Base-by-base conservation (phyloP, 2,797 vertebrate species). In the Neomorphus geoffroyi region DNA sequence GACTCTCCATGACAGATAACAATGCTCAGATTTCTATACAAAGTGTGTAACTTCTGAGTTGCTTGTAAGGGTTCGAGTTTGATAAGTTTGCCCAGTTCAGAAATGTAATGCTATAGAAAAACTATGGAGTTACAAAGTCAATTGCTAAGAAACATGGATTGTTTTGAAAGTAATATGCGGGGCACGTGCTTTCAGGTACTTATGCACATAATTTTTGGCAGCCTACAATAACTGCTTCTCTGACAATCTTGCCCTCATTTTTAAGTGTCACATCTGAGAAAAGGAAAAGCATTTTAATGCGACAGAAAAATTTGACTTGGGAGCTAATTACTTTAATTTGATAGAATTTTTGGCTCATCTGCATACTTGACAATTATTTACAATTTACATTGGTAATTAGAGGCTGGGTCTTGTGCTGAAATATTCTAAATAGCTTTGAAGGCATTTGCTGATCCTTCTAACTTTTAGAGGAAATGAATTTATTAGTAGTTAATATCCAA, bases 321-420 rank as follows among this genome's bases (percentile, higher is more conserved):
- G 94, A 97, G 93, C 78, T 97, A 97, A 97, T 97, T 97, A 95
- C 94, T 97, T 92, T 93, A 95, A 97, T 97, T 96, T 91, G 91
- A 85, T 94, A 79, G 93, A 94, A 81, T 94, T 97, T 96, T 95
- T 96, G 92, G 86, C 79, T 96, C 94, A 96, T 97, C 93, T 97
- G 86, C 93, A 96, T 95, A 70, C 94, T 86, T 94, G 95, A 96
- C 94, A 96, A 96, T 97, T 97, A 97, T 97, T 97, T 97, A 95
- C 97, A 90, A 65, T 89, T 94, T 67, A 74, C 61, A 64, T 67
- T 64, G 85, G 85, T 97, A 98, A 98, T 97, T 96, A 97, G 94
- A 92, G 89, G 86, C 90, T 96, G 93, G 77, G 50, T 82, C 60
- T 95, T 92, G 88, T 57, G 73, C 80, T 84, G 92, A 80, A 96